phyloP scores from a whole-genome alignment of 64 coral and sea anemone genomes.

The Exaiptasia diaphana region DNA sequence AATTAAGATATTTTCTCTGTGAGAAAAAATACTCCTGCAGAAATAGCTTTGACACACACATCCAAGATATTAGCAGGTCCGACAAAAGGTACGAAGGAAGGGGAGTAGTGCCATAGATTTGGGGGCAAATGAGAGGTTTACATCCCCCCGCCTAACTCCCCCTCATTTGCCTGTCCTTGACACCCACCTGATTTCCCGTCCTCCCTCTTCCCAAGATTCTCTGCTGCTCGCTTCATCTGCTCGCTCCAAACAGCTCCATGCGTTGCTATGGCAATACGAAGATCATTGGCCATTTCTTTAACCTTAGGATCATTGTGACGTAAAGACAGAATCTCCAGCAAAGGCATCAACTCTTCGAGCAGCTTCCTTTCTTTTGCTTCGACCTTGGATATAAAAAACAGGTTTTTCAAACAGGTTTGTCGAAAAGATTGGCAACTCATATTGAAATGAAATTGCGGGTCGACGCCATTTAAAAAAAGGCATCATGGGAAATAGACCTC shows the following conservation, averaged over 20 bases:
- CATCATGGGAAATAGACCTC: too few relatives aligned
- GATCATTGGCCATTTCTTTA: constrained; percentile 75
- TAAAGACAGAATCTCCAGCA: constrained; percentile 53
- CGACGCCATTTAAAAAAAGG: not conserved
- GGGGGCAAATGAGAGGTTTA: too few relatives aligned
- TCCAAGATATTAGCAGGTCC: too few relatives aligned
- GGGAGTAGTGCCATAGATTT: too few relatives aligned
- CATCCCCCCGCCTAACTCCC: too few relatives aligned
- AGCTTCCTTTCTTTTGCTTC: constrained; percentile 28
- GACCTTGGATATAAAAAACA: constrained; percentile 34
- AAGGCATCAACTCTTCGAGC: constrained; percentile 52
- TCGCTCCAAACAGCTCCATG: constrained; percentile 86
- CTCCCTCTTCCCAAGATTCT: constrained; percentile 20
- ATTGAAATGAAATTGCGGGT: not conserved
- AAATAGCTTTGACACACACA: too few relatives aligned
- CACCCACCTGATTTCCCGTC: not conserved
- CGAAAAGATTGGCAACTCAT: not conserved
- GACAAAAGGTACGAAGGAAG: too few relatives aligned
- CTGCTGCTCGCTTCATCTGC: constrained; percentile 36
- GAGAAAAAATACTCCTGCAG: too few relatives aligned
- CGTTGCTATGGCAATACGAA: constrained; percentile 85
- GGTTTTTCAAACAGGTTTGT: not conserved
- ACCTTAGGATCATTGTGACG: constrained; percentile 48
- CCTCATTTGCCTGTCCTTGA: not conserved
- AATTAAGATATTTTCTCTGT: too few relatives aligned